Evolutionary conservation across 2,797 vertebrate species (phyloP), one percentile per base, ranked within the genome.

Genomic region (Hozukius guyotensis): DNA sequence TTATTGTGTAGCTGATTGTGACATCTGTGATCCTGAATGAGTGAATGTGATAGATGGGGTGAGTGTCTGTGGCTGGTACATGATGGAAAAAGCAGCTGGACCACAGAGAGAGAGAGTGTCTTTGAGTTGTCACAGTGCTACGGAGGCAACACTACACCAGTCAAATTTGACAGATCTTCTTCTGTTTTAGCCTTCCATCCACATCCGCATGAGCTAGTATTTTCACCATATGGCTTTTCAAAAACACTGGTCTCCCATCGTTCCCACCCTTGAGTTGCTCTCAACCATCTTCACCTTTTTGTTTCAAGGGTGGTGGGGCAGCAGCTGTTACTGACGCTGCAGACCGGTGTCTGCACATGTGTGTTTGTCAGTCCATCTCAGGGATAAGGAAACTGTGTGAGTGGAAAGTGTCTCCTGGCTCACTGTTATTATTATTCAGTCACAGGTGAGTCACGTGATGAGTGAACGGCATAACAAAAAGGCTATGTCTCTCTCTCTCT

Each of bases 291-390:
- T 55, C 63, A 63, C 24, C 36, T 71, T 32, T 46, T 68, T 70
- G 27, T 76, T 74, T 76, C 6, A 36, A 36, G 65, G 67, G 55
- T 53, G 36, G 36, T 18, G 31, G 72, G 20, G 73, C 61, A 81
- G 57, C 84, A 88, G 83, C 89, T 93, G 91, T 64, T 72, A 34
- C 61, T 85, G 86, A 79, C 86, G 83, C 12, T 4, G n/a, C 16
- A 36, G 36, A 76, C 59, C 14, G 20, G 46, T 46, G 38, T 62
- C 27, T 72, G n/a, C 25, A 52, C 20, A 29, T 60, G 75, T 83
- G 79, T 72, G 65, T 87, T 63, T 84, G 75, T 84, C 81, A 77
- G 75, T 57, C 24, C 29, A 60, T 67, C 64, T 72, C 77, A 71
- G 78, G 74, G 66, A 72, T 46, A 3, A 76, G 68, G 72, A 88